Conservation (phyloP, 2,113 vertebrate genomes). For the Amazona guildingii region DNA sequence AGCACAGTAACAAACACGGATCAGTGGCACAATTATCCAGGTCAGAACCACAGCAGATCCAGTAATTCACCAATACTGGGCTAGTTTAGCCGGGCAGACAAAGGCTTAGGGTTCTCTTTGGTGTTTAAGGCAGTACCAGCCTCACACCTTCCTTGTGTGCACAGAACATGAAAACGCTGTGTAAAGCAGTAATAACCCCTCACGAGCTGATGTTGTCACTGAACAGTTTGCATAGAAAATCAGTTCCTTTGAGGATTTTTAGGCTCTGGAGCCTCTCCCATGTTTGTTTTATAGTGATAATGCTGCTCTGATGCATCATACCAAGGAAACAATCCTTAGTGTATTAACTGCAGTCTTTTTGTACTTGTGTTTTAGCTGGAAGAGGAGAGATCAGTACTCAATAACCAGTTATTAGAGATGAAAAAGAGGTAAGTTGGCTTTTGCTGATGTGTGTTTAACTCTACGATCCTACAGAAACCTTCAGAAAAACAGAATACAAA, state of each 20-base stretch:
- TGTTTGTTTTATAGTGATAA: not conserved
- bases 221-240: not conserved
- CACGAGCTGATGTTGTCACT: not conserved
- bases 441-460: not conserved
- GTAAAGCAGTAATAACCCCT: not conserved
- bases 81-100: not conserved
- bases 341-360: not conserved
- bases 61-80: not conserved
- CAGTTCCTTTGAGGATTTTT: not conserved
- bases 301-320: not conserved
- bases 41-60: not conserved
- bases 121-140: accelerated
- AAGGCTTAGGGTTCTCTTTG: not conserved
- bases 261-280: not conserved
- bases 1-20: not conserved
- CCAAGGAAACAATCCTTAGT: not conserved
- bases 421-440: slow-evolving; percentile 86
- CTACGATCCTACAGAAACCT: not conserved
- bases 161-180: accelerated
- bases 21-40: not conserved
- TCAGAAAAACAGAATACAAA: not conserved
- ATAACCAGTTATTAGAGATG: slow-evolving; percentile 90
- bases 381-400: slow-evolving; percentile 88
- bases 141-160: not conserved
- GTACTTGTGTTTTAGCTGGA: slow-evolving; percentile 79